Base-by-base conservation (phyloP, 2,797 vertebrate genomes). In the Leptatherina wallacei region DNA sequence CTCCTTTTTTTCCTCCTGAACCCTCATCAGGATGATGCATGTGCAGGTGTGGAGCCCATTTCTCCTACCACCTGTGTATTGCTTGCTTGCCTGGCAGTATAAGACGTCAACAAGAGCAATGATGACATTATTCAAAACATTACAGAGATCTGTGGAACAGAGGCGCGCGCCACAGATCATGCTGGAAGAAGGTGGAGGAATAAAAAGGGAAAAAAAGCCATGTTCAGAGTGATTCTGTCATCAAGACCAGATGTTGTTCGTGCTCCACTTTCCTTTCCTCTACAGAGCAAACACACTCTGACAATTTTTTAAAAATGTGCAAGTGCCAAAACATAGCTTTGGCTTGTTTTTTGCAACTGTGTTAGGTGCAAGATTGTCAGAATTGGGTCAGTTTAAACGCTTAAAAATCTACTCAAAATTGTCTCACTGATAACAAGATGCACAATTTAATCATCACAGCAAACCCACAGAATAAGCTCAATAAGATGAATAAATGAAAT, bases 121-220 rank as follows among this genome's bases (percentile, higher is more conserved):
- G 84, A 88, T 88, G 89, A 84, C 85, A 91, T 83, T 86, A 87
- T 87, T 89, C 88, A 91, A 86, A 89, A 86, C 83, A 85, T 86
- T 85, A 80, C 76, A 69, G 66, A 69, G 63, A 81, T 85, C 85
- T 78, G 74, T 73, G 73, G 60, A 81, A 84, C 67, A 35, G 67
- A 87, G 77, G n/a, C n/a, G 65, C 59, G 71, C 51, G 65, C 47
- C 59, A 42, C 11, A 7, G 65, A 83, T 64, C 74, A 73, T 47
- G 35, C 18, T 69, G 65, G 60, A 65, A 72, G 1, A 63, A 76
- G 5, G 18, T 16, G n/a, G 35, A 12, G 30, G 32, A 18, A 18
- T 5, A 13, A 33, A 30, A 10, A 8, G 2, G 0, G 35, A 13
- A 38, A 8, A 27, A 61, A 55, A 30, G 27, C 12, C 63, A 71